Percentiles rank a stretch among this genome's conserved stretches.
phyloP scores from a whole-genome alignment of 2,797 vertebrate species.

The Enteromius unitaeniatus region DNA sequence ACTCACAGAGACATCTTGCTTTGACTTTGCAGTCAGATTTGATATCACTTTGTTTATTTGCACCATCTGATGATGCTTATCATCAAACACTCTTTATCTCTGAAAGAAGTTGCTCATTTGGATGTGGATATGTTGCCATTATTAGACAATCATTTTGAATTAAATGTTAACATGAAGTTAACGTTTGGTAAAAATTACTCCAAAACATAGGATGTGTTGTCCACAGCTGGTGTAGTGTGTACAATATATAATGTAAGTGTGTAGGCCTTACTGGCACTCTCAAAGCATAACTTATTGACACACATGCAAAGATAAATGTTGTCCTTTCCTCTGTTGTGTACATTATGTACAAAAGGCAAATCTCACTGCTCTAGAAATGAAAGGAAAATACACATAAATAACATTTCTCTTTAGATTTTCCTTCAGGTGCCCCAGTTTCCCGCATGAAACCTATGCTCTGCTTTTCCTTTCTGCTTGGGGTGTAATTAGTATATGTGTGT shows the following conservation, averaged over 20 bases:
- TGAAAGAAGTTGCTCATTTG: background rate
- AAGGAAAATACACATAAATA: conserved; percentile 61
- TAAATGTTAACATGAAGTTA: background rate
- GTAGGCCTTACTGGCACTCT: background rate
- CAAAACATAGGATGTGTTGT: background rate
- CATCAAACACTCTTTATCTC: background rate
- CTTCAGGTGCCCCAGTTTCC: conserved; percentile 43
- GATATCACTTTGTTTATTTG: background rate
- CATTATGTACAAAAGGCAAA: background rate
- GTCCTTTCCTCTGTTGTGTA: background rate
- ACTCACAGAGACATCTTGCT: background rate
- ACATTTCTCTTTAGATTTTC: conserved; percentile 45
- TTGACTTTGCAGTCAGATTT: conserved; percentile 6
- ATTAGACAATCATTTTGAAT: background rate
- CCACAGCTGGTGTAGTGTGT: background rate
- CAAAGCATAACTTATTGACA: conserved; percentile 4
- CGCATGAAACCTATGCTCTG: conserved; percentile 56
- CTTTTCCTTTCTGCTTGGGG: conserved; percentile 56
- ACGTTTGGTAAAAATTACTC: background rate
- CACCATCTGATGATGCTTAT: conserved; percentile 5
- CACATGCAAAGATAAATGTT: background rate
- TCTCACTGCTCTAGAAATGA: conserved; percentile 30
- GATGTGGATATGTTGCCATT: background rate
- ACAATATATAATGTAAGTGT: too few relatives aligned
- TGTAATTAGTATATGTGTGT: conserved; percentile 62